Conservation (phyloP, 2,888 invertebrate species). For the Furcula furcula region DNA sequence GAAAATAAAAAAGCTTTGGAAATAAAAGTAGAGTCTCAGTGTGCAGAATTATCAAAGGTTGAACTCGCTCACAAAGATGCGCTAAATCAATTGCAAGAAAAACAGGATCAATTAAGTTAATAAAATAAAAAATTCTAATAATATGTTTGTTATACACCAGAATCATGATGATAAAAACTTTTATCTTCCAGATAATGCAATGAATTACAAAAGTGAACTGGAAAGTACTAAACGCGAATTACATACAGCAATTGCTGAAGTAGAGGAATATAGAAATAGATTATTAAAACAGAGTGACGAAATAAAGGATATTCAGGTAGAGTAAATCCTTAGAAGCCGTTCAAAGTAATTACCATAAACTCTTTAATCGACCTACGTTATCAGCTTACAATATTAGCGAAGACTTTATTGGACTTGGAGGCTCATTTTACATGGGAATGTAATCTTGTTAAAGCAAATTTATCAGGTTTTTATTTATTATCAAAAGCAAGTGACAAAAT, state of each 20-base stretch:
- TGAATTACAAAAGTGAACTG: conserved; percentile 33
- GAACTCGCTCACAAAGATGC: conserved; percentile 44
- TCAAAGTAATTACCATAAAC: no score
- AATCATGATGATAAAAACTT: no score
- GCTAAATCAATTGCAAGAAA: conserved; percentile 35
- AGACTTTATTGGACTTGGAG: no score
- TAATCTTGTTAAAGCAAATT: no score
- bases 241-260: conserved; percentile 38
- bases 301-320: conserved; percentile 54
- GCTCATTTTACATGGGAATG: no score
- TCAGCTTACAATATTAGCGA: no score
- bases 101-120: conserved; percentile 39
- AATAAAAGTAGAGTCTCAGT: conserved; percentile 41
- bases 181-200: conserved; percentile 24
- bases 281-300: conserved; percentile 39
- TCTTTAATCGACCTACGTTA: no score
- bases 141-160: no score
- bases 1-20: conserved; percentile 47
- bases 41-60: conserved; percentile 44
- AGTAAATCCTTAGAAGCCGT: no score
- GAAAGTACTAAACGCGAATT: conserved; percentile 41
- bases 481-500: no score
- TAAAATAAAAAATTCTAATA: conserved; percentile 1
- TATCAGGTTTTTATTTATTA: no score
- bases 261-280: conserved; percentile 41